A percentile compares a stretch with the other conserved stretches of the same genome.
Conservation (phyloP, 2,113 vertebrate genomes). For the Penelope pileata region DNA sequence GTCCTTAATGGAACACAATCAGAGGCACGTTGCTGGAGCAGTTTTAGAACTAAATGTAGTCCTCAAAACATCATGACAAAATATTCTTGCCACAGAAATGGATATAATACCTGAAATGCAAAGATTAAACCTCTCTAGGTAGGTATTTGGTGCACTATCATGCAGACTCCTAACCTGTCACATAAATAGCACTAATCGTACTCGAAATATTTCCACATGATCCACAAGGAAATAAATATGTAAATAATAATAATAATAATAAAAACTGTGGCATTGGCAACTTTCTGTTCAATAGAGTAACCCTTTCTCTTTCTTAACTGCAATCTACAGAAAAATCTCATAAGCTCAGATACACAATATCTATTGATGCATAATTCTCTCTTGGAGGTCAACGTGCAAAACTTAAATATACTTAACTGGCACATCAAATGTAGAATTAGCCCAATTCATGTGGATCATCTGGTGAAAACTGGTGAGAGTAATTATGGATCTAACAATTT, state of each 20-base stretch:
- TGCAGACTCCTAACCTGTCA: background rate
- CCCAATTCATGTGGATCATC: background rate
- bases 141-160: background rate
- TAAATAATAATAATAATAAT: background rate
- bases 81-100: background rate
- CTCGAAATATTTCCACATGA: background rate
- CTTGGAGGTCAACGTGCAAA: background rate
- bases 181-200: background rate
- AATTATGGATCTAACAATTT: background rate
- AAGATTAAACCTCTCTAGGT: background rate
- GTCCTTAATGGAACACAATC: background rate
- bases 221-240: background rate
- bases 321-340: background rate
- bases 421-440: background rate
- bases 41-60: background rate
- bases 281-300: background rate
- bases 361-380: background rate
- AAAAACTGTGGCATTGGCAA: background rate
- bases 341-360: background rate
- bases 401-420: background rate
- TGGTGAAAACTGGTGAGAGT: background rate
- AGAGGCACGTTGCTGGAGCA: background rate
- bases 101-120: background rate
- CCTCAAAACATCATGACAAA: background rate
- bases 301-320: background rate